Percentiles rank a stretch among this genome's conserved stretches.
These are phyloP conservation scores for Polypedilum vanderplanki DNA, from an alignment of 1,140 invertebrate genomes.

Conservation along the genomic window DNA sequence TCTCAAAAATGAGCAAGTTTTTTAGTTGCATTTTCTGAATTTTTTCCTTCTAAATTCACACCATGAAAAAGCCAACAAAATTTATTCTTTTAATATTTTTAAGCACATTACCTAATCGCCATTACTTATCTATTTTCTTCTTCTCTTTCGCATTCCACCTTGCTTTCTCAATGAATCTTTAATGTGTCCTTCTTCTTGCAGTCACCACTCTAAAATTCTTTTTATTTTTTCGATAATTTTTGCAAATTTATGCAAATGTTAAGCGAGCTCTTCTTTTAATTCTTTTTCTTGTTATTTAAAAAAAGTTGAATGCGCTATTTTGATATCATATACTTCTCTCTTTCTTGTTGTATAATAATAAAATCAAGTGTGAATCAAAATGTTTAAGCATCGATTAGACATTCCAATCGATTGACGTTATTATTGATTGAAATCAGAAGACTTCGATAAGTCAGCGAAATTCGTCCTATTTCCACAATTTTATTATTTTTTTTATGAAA, in stretches of 20 bases:
- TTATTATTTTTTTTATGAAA: no score
- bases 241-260: constrained; percentile 14
- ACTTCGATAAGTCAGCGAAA: not conserved
- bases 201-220: not conserved
- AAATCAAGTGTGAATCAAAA: constrained; percentile 10
- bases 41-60: no score
- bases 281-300: no score
- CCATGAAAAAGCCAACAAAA: no score
- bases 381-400: constrained; percentile 3
- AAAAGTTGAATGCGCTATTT: not conserved
- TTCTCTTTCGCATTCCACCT: no score
- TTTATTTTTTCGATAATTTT: not conserved
- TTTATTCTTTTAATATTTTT: no score
- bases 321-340: not conserved
- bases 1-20: no score
- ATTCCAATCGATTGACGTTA: constrained; percentile 1
- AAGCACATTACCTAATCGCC: no score
- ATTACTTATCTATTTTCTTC: no score
- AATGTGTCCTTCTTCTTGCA: no score
- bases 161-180: no score
- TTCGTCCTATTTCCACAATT: not conserved
- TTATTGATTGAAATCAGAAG: not conserved
- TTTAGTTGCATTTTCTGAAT: no score
- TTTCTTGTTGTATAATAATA: not conserved
- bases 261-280: not conserved